Evolutionary conservation across 2,797 vertebrate genomes (phyloP), one percentile per base, ranked within the genome.

Genomic region (Orientallactaga sibirica): DNA sequence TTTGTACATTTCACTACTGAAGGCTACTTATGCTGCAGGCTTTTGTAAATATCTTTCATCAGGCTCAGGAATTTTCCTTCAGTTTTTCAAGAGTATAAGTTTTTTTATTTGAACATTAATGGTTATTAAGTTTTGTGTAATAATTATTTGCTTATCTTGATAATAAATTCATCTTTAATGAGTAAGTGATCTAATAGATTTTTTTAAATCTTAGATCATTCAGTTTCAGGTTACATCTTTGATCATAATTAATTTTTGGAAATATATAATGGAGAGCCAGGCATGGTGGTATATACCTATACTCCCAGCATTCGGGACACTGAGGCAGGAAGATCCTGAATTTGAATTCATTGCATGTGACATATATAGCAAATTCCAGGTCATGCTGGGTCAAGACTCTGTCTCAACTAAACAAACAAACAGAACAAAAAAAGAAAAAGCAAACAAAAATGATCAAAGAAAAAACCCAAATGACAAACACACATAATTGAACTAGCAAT

Each of bases 171-270:
- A 71, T n/a, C 20, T 55, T 75, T 89, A 89, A 37, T 48, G 18
- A 79, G 10, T 55, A 48, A 79, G 61, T 52, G 3, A 64, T 12
- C 74, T 89, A 61, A 84, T 79, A 88, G 33, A 67, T 41, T 84
- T 80, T 29, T 84, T 75, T 74, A 84, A 48, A 48, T 88, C 19
- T 68, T 64, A 89, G 61, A 68, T 84, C 48, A 80, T 85, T 88
- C 22, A 84, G 73, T 81, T 20, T 19, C 7, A 24, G 27, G 66
- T 48, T 48, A 67, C 7, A 48, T 48, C 48, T 48, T 67, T 29
- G 25, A 25, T 25, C 12, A 67, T 1, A 67, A 67, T 67, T 67
- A 25, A 67, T 62, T 62, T 62, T 62, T 62, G 19, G 19, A 62
- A 62, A 62, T 62, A 62, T 20, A 62, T 62, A 14, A 62, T 62